phyloP scores from a whole-genome alignment of 64 coral and sea anemone species.

The Montipora capricornis region DNA sequence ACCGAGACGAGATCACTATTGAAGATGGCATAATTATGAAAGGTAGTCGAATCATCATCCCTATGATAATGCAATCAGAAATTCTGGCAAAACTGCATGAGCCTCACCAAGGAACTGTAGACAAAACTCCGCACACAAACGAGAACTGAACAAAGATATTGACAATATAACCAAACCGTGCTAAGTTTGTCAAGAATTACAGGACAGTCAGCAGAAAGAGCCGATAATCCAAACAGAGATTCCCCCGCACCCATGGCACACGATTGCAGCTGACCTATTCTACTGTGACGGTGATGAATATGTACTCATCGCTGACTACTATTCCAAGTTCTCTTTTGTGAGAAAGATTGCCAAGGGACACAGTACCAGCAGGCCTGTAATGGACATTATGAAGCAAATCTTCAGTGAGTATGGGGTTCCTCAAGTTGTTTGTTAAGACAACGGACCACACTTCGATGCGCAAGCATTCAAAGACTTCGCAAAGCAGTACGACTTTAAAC shows the following conservation, averaged over 20 bases:
- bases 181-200: slow-evolving; percentile 30
- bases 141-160: not conserved
- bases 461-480: not conserved
- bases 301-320: slow-evolving; percentile 48
- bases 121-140: too few relatives aligned
- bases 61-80: too few relatives aligned
- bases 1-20: too few relatives aligned
- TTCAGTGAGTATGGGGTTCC: slow-evolving; percentile 41
- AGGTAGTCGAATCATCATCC: too few relatives aligned
- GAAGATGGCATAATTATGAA: too few relatives aligned
- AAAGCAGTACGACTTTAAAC: not conserved
- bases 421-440: slow-evolving; percentile 20
- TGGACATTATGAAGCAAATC: slow-evolving; percentile 40
- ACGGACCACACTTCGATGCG: not conserved
- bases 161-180: not conserved
- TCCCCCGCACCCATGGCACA: slow-evolving; percentile 45
- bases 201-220: not conserved
- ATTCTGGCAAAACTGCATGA: too few relatives aligned
- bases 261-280: slow-evolving; percentile 21
- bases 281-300: slow-evolving; percentile 43
- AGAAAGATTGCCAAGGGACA: not conserved
- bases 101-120: too few relatives aligned
- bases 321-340: slow-evolving; percentile 42
- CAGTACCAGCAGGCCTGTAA: slow-evolving; percentile 33
- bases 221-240: slow-evolving; percentile 42